A percentile compares a stretch with the other conserved stretches of the same genome.
phyloP scores from a whole-genome alignment of 2,797 vertebrate species.

The Passerculus sandwichensis region DNA sequence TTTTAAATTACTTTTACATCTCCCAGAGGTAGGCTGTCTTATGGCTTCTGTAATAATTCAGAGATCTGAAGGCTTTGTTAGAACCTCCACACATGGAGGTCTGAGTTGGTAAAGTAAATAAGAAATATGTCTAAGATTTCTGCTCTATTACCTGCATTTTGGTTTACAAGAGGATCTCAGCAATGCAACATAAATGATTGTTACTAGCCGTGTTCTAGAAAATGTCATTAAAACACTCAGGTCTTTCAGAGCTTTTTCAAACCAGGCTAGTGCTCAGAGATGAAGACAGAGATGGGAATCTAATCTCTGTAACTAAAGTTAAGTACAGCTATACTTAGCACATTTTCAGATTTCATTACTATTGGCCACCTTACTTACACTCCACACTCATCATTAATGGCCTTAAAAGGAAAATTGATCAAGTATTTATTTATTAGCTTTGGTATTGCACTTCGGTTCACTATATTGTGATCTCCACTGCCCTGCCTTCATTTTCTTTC shows the following conservation, averaged over 20 bases:
- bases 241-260: background rate
- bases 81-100: background rate
- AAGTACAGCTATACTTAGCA: background rate
- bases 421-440: background rate
- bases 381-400: background rate
- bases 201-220: background rate
- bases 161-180: background rate
- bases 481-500: background rate
- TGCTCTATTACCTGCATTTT: background rate
- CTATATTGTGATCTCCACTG: background rate
- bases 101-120: background rate
- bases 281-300: background rate
- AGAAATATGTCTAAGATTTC: background rate
- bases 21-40: background rate
- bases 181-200: background rate
- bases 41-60: background rate
- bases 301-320: background rate
- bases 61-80: background rate
- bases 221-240: background rate
- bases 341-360: background rate
- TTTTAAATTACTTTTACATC: background rate
- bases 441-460: background rate
- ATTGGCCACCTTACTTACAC: background rate
- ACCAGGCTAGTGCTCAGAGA: background rate
- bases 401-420: background rate